Base-by-base conservation (phyloP, 2,113 vertebrate genomes). In the Thryonomys swinderianus region DNA sequence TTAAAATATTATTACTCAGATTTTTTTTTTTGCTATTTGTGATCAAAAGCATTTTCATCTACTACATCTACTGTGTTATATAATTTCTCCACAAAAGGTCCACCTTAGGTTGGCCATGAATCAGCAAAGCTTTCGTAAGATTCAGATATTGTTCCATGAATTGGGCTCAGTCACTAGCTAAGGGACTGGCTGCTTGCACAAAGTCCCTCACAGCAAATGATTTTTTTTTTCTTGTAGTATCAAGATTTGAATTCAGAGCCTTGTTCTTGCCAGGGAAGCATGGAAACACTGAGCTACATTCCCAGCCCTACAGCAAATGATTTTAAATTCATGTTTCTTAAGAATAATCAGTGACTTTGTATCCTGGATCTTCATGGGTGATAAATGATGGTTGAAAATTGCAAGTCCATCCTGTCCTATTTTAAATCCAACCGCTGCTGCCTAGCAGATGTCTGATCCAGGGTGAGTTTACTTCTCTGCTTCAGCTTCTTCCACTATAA, bases 1-100 rank as follows among this genome's bases (percentile, higher is more conserved):
- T 69, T 12, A 37, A 89, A 90, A n/a, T 32, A 59, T 51, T 85
- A 8, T 73, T 85, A 78, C 17, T 78, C 90, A 30, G 11, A 20
- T 25, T 34, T 51, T 51, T 51, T n/a, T 89, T 84, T 55, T 78
- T 91, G 45, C 42, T 45, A 53, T 66, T 78, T 88, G 3, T 48
- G 59, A 6, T 93, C 74, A 73, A 95, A 94, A 89, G 34, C 25
- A 64, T 94, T 27, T n/a, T 81, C 69, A 80, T 85, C n/a, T 69
- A 91, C 78, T 62, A 34, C 20, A 89, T 73, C n/a, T 80, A 81
- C 51, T 21, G 7, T 80, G 27, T 13, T 61, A 69, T 85, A 51
- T 71, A 48, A 30, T 66, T 91, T 92, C 34, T 32, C 64, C 59
- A 48, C 27, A 32, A 90, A 64, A 96, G 16, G 9, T 69, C 7